Evolutionary conservation across 2,113 vertebrate species (phyloP).

Genomic region (Varanus salvator): DNA sequence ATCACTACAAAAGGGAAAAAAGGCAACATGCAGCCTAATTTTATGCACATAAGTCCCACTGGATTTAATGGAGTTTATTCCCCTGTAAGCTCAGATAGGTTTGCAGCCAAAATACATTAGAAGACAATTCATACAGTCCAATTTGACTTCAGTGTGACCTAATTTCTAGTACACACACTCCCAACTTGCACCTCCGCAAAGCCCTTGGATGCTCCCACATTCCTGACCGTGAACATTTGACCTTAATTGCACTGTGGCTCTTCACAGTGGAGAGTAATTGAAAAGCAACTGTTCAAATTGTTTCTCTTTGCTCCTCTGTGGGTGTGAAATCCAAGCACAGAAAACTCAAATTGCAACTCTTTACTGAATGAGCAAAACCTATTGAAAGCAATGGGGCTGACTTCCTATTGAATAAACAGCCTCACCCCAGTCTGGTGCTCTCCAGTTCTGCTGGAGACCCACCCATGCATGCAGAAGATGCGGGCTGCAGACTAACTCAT

Average conservation of each 20-base stretch:
- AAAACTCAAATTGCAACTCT: not conserved
- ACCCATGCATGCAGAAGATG: too few species aligned
- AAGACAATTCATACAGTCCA: not conserved
- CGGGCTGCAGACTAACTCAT: not conserved
- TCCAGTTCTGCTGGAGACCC: too few species aligned
- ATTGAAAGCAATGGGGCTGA: not conserved
- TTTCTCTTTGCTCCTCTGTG: not conserved
- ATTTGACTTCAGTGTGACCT: not conserved
- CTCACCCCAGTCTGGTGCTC: too few species aligned
- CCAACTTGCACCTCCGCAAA: not conserved
- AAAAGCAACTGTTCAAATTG: not conserved
- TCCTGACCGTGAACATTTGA: not conserved
- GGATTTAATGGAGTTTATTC: not conserved
- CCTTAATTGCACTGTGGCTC: not conserved
- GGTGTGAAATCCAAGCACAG: not conserved
- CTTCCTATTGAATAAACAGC: not conserved
- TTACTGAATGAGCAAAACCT: not conserved
- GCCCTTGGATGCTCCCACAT: not conserved
- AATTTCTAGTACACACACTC: not conserved
- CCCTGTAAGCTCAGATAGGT: not conserved
- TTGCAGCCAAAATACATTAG: not conserved
- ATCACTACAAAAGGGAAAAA: not conserved
- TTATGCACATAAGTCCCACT: not conserved
- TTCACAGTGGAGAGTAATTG: not conserved
- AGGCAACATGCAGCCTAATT: not conserved